A percentile compares a stretch with the other conserved stretches of the same genome.
phyloP scores from a whole-genome alignment of 2,113 vertebrate genomes.

The Rhineura floridana region DNA sequence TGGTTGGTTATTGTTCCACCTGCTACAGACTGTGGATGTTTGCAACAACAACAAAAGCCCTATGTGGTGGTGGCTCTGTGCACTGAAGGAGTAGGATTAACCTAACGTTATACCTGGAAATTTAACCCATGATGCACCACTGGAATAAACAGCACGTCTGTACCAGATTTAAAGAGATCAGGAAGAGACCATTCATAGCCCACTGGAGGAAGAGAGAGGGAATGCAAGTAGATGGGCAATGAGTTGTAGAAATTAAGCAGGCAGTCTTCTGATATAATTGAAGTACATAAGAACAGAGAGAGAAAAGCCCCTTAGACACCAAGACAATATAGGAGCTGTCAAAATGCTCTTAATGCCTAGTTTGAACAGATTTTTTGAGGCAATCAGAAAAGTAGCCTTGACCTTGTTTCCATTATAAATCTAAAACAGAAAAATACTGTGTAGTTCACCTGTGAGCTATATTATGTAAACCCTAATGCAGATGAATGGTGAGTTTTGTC shows the following conservation, averaged over 20 bases:
- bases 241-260: slow-evolving; percentile 5
- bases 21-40: slow-evolving; percentile 6
- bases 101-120: neutral
- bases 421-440: neutral
- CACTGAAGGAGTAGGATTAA: slow-evolving; percentile 6
- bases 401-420: slow-evolving; percentile 8
- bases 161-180: neutral
- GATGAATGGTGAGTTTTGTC: neutral
- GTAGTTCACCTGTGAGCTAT: neutral
- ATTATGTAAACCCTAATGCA: neutral
- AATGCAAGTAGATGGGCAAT: neutral
- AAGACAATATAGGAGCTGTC: neutral
- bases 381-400: neutral
- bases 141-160: neutral
- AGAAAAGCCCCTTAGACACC: neutral
- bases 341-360: neutral
- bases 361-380: fast-evolving
- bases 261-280: slow-evolving; percentile 8
- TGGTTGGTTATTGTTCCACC: slow-evolving; percentile 29
- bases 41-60: slow-evolving; percentile 22
- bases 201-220: neutral
- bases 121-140: slow-evolving; percentile 11
- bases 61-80: slow-evolving; percentile 17
- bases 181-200: neutral
- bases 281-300: slow-evolving; percentile 9